Evolutionary conservation across 2,888 invertebrate genomes (phyloP), one percentile per base, ranked within the genome.

Genomic region (Sphaeridia pumilis): DNA sequence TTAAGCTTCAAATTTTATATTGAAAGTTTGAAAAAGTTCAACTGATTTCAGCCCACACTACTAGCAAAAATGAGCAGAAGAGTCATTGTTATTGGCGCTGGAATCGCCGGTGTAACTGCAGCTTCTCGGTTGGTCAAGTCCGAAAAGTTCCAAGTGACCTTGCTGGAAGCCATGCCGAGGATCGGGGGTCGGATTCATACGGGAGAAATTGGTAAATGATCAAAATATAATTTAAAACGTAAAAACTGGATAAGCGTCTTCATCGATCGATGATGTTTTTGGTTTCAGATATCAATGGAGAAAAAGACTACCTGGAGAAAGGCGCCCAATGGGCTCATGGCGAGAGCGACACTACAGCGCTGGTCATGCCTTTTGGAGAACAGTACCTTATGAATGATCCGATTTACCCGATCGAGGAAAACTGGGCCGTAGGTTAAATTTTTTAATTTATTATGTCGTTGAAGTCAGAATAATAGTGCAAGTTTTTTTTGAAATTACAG

Each of bases 81-180:
- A 42, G 70, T 78, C 35, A 58, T 79, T 53, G 74, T 80, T 38
- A 69, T 89, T 66, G 89, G 89, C 45, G 87, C 81, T 64, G 89
- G 89, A 58, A 82, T 85, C 75, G 85, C 88, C 58, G 89, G 89
- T 42, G 72, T 89, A 48, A 82, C 87, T 45, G 87, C 87, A 52
- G 88, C 87, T 47, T 84, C 84, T 74, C 82, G 85, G 70, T 76
- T 89, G 59, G 70, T 81, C 14, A 84, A 85, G 72, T 84, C 85
- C 74, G 83, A 83, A 56, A 80, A 81, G 71, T 78, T 78, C 58
- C 81, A 87, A 72, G 87, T 86, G 71, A 76, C 80, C 69, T 78
- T 89, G 66, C 72, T 88, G 64, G 89, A 88, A 74, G 86, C 84
- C 55, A 77, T 87, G 68, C 79, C 79, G 68, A 78, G 85, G 56